Evolutionary conservation across 2,113 vertebrate genomes (phyloP), one percentile per base, ranked within the genome.

Genomic region (Spheniscus mendiculus): DNA sequence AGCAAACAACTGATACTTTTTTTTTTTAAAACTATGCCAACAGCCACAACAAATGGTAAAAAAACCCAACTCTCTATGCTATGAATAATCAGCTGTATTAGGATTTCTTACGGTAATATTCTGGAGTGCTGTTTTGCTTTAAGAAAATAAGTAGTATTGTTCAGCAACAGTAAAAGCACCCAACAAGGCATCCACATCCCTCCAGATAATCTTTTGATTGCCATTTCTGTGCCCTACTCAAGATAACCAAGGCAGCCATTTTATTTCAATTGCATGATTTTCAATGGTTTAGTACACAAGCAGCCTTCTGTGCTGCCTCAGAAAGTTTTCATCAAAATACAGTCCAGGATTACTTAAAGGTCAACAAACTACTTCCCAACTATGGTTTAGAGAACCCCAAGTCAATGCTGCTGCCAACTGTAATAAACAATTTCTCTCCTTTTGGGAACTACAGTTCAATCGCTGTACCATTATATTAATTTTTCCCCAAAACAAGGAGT

Each of bases 331-430:
- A 1, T 90, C 83, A 66, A 76, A 90, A 78, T 56, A 40, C 61
- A 93, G 58, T 32, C 40, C 67, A 58, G 66, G 85, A 93, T 97
- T 83, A 74, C 30, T 72, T 70, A 83, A 56, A 95, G 77, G 83
- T 61, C 78, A 97, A 84, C 71, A 94, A 91, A 79, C 74, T 76
- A 69, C 44, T 73, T 93, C 82, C 45, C 32, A 94, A 26, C 69
- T 80, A 49, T 38, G 70, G 34, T 92, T 90, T 71, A 97, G 56
- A 96, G 89, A 91, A 90, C 73, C 47, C 66, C 58, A 90, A 96
- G 95, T 61, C 44, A 77, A 89, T 82, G 65, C 61, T 87, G 67
- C 30, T 94, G 88, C 38, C 81, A 92, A 50, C 19, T 42, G 32
- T 40, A 59, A 91, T 53, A 96, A 96, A 67, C 45, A 58, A 50